These are phyloP conservation scores for Typhlichthys eigenmanni DNA, from an alignment of 2,797 vertebrate genomes.

Conservation along the genomic window DNA sequence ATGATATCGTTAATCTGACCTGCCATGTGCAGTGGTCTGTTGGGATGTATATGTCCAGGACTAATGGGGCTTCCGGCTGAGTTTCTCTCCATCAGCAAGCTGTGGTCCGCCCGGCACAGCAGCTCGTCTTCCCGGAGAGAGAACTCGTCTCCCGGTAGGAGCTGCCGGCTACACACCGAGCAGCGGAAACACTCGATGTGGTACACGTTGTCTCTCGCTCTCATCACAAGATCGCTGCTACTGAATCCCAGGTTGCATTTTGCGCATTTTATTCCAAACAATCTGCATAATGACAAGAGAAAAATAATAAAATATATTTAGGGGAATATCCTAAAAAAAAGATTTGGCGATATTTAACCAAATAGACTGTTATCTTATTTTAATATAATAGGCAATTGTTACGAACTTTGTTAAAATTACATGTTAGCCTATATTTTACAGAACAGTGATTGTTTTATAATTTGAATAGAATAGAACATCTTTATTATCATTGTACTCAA, in stretches of 20 bases:
- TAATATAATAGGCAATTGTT: no score
- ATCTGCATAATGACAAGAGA: conserved; percentile 67
- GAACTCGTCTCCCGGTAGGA: conserved; percentile 93
- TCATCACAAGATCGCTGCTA: conserved; percentile 93
- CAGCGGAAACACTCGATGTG: conserved; percentile 96
- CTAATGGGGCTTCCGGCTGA: conserved; percentile 81
- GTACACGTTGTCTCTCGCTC: conserved; percentile 88
- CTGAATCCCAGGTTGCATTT: conserved; percentile 89
- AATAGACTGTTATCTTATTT: no score
- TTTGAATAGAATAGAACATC: no score
- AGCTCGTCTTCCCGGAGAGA: conserved; percentile 88
- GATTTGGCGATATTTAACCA: no score
- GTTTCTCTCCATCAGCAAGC: conserved; percentile 76
- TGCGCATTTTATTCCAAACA: conserved; percentile 90
- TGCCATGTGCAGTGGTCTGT: conserved; percentile 81
- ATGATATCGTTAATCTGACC: conserved; percentile 64
- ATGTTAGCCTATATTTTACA: no score
- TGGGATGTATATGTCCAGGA: conserved; percentile 76
- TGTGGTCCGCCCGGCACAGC: conserved; percentile 88
- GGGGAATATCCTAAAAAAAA: neutral
- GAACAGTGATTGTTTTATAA: no score
- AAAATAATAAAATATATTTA: neutral
- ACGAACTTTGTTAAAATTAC: no score
- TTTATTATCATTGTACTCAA: no score
- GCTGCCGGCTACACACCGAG: conserved; percentile 89